Evolutionary conservation across 2,888 invertebrate genomes (phyloP), one percentile per base, ranked within the genome.

Genomic region (Xylota segnis): DNA sequence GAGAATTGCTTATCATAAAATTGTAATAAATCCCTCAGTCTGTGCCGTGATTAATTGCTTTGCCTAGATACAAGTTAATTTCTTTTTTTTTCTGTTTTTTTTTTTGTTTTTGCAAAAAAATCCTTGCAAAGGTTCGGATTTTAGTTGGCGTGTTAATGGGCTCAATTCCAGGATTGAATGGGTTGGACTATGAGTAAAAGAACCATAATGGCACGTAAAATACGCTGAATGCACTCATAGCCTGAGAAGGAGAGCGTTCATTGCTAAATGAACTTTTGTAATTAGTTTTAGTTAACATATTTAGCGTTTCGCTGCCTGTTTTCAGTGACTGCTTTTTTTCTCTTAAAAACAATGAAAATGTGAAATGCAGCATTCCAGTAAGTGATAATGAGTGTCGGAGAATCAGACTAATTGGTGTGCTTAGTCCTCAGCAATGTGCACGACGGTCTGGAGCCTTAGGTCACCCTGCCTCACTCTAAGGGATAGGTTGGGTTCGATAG

Each of bases 1-100:
- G 12, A 32, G 34, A 10, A 59, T 7, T 65, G 74, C 70, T 84
- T 58, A 71, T 68, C 65, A 71, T 59, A 84, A 45, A 37, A 56
- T 10, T 58, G 63, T 50, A 74, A 70, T 75, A 75, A 72, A 77
- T 82, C 72, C 76, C 71, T 82, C 40, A 77, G 77, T 74, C 77
- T 75, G 79, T 84, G 66, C 61, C 34, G 71, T 82, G 76, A 82
- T 81, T 72, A 86, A 86, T 86, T 68, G 68, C 82, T 72, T 40
- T 72, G 63, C 82, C 86, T 82, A 82, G 86, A 77, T 77, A 86
- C 76, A 81, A 86, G 82, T 82, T 77, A 86, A 86, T 86, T 84
- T 76, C 63, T 81, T 71, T 81, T 23, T 23, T 23, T 23, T 23
- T 23, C 3, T n/a, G n/a, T 23, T 23, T 23, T 23, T 1, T 23